Evolutionary conservation across 2,888 invertebrate species (phyloP), one percentile per base, ranked within the genome.

Genomic region (Chloroclysta siterata): DNA sequence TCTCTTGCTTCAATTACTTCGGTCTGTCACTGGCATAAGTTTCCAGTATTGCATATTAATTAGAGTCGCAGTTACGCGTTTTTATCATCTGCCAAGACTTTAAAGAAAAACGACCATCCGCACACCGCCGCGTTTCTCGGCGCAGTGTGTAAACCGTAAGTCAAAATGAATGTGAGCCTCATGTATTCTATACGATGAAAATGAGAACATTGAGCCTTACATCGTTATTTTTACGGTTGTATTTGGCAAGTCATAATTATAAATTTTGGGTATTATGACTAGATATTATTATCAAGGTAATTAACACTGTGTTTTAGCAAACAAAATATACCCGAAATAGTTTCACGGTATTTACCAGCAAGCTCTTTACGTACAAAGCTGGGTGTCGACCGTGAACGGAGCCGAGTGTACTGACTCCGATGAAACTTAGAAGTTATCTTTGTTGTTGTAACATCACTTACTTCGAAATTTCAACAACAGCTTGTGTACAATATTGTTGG

Each of bases 191-290:
- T 41, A 41, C n/a, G n/a, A 44, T 44, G 44, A 15, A 6, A 33
- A 22, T 33, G 14, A 67, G 44, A 65, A 63, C 44, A 41, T 33
- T 17, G 47, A 33, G 33, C 60, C 17, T 58, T 53, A 42, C 48
- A 42, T 10, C 17, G 60, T 29, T 14, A 39, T 36, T 28, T 44
- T 55, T 22, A 33, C 2, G 11, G 41, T 44, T 47, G 10, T 60
- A 39, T 65, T 65, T 65, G 64, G 64, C 56, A 56, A 36, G 36
- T 60, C 41, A 52, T 14, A 11, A 11, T 11, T 39, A 11, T 39
- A 11, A 33, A 33, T 39, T 13, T 64, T 58, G 62, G 54, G 56
- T 60, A 46, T n/a, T 60, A 53, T 61, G 57, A 65, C 64, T 65
- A 65, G 64, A 65, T 47, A 39, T 63, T 47, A 42, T 51, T 39